phyloP scores from a whole-genome alignment of 1,140 invertebrate species.

The Solenopsis fugax region DNA sequence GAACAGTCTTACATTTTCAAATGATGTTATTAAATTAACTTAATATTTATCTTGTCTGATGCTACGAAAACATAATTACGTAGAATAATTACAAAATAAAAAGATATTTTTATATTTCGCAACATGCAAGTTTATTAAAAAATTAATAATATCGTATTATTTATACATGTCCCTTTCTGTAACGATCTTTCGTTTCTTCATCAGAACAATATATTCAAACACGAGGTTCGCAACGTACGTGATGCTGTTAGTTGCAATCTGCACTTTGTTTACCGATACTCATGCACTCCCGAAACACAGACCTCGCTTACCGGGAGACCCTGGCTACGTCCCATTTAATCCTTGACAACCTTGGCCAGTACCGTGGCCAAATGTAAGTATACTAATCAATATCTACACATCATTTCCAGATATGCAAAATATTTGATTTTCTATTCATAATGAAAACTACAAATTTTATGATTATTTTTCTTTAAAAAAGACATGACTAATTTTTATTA shows the following conservation, averaged over 20 bases:
- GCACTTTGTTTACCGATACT: constrained; percentile 40
- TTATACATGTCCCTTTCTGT: not conserved
- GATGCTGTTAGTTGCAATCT: constrained; percentile 46
- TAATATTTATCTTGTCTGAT: not conserved
- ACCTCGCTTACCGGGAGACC: not conserved
- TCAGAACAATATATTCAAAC: constrained; percentile 35
- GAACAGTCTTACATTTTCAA: not conserved
- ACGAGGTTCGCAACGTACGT: constrained; percentile 43
- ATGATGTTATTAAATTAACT: not conserved
- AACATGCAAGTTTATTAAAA: not conserved
- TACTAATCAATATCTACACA: constrained; percentile 28
- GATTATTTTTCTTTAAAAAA: not conserved
- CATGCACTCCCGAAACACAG: not conserved
- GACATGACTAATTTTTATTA: not conserved
- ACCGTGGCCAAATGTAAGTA: constrained; percentile 43
- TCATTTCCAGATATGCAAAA: not conserved
- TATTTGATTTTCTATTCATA: not conserved
- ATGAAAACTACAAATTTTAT: not conserved
- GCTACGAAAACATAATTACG: not conserved
- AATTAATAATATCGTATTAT: not conserved
- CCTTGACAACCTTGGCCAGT: constrained; percentile 19
- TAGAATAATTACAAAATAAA: not conserved
- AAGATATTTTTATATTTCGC: not conserved
- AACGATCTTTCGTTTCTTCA: constrained; percentile 17
- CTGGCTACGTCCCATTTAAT: constrained; percentile 55